phyloP scores from a whole-genome alignment of 2,888 invertebrate genomes.

The Nebria brevicollis region DNA sequence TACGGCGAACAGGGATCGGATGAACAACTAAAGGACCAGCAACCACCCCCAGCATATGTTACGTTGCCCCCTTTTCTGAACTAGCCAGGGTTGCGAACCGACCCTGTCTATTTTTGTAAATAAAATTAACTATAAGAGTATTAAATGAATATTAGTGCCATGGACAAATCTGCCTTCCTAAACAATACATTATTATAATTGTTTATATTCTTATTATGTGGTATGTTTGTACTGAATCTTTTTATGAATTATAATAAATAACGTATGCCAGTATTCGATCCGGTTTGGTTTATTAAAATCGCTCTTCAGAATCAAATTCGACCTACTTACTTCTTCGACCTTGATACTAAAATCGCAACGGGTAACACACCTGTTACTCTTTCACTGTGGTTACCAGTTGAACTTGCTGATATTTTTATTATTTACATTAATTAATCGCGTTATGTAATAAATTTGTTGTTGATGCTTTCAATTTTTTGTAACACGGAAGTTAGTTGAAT shows the following conservation, averaged over 20 bases:
- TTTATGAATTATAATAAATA: slow-evolving; percentile 34
- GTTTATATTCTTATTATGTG: slow-evolving; percentile 31
- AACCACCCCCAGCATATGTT: slow-evolving; percentile 71
- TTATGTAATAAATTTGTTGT: slow-evolving; percentile 24
- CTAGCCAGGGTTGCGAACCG: slow-evolving; percentile 60
- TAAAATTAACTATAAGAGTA: background rate
- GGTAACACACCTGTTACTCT: slow-evolving; percentile 17
- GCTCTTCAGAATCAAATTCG: slow-evolving; percentile 4
- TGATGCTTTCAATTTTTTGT: slow-evolving; percentile 22
- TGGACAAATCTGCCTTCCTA: slow-evolving; percentile 2
- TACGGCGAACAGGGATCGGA: slow-evolving; percentile 61
- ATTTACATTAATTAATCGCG: background rate
- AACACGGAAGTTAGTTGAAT: slow-evolving; percentile 37
- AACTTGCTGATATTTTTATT: slow-evolving; percentile 24
- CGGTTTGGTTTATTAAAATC: slow-evolving; percentile 4
- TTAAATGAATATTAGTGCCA: slow-evolving; percentile 22
- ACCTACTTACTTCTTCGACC: slow-evolving; percentile 34
- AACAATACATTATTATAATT: slow-evolving; percentile 22
- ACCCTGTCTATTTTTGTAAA: slow-evolving; percentile 43
- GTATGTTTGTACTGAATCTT: slow-evolving; percentile 44
- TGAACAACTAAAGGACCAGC: slow-evolving; percentile 57
- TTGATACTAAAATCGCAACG: slow-evolving; percentile 25
- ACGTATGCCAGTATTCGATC: slow-evolving; percentile 25
- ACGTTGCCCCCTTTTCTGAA: slow-evolving; percentile 83
- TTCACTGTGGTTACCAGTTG: slow-evolving; percentile 18